These are phyloP conservation scores for Typhlomys cinereus DNA, from an alignment of 2,113 vertebrate species.

Conservation along the genomic window DNA sequence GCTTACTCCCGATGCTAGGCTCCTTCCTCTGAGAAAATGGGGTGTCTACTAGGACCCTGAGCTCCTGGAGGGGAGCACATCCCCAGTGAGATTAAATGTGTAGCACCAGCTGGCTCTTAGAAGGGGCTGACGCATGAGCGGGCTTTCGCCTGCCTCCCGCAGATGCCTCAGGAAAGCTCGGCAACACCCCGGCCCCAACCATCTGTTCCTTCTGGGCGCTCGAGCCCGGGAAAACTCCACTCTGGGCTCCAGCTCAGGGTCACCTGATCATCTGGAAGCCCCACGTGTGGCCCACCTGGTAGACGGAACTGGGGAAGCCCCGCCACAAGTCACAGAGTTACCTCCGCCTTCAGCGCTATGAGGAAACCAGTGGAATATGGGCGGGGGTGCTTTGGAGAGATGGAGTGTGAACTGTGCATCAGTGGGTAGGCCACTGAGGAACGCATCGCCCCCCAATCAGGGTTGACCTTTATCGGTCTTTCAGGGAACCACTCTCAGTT, in stretches of 20 bases:
- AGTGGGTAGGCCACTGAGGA: too few species aligned
- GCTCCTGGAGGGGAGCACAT: fast-evolving
- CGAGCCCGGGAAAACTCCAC: background rate
- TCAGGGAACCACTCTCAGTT: background rate
- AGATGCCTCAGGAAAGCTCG: background rate
- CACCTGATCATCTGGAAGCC: background rate
- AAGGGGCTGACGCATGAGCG: background rate
- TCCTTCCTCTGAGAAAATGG: background rate
- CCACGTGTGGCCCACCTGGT: background rate
- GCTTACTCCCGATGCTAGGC: background rate
- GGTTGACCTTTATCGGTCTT: too few species aligned
- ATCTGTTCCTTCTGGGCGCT: background rate
- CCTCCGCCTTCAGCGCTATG: background rate
- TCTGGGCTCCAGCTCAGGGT: background rate
- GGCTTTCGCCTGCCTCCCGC: background rate
- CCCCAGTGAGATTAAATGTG: background rate
- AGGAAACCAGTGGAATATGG: background rate
- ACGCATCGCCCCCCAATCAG: too few species aligned
- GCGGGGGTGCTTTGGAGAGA: background rate
- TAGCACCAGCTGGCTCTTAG: background rate
- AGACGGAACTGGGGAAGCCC: background rate
- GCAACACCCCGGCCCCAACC: background rate
- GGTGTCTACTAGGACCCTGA: background rate
- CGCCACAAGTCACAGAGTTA: background rate
- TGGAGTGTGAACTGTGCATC: too few species aligned